These are phyloP conservation scores for Hippasteria phrygiana DNA, from an alignment of 53 echinoderm and acorn worm genomes.

Conservation along the genomic window DNA sequence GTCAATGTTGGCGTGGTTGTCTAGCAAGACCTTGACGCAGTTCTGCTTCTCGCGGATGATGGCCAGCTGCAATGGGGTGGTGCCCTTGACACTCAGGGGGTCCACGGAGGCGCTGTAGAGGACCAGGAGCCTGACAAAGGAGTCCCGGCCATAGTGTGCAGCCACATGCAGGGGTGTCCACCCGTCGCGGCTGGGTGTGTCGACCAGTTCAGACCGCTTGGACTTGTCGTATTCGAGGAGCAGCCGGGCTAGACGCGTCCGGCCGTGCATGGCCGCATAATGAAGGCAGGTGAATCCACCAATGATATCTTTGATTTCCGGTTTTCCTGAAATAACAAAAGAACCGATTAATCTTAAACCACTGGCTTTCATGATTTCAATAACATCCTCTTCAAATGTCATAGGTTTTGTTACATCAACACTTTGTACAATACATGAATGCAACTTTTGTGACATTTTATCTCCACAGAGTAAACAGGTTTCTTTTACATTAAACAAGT, in stretches of 20 bases:
- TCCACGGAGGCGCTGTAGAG: conserved; percentile 76
- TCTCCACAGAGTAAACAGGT: too few species aligned
- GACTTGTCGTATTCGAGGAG: conserved; percentile 79
- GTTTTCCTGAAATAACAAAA: conserved; percentile 67
- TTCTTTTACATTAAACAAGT: too few species aligned
- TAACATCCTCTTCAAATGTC: too few species aligned
- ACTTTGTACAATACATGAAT: too few species aligned
- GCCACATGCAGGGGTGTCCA: conserved; percentile 90
- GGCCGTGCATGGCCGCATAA: conserved; percentile 92
- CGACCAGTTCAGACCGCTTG: conserved; percentile 68
- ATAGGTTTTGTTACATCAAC: too few species aligned
- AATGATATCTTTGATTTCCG: conserved; percentile 74
- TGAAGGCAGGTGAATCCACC: conserved; percentile 86
- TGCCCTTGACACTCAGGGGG: conserved; percentile 78
- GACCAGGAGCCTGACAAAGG: conserved; percentile 78
- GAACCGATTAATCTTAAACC: neutral
- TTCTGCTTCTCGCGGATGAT: conserved; percentile 81
- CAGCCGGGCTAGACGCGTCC: conserved; percentile 84
- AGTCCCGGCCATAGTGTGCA: conserved; percentile 89
- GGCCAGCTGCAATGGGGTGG: conserved; percentile 86
- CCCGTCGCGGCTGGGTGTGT: conserved; percentile 81
- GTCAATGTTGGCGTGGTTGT: conserved; percentile 76
- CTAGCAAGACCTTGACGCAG: conserved; percentile 77
- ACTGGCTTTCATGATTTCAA: neutral
- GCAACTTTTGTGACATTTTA: too few species aligned